These are phyloP conservation scores for Propithecus perrieri DNA, from an alignment of 2,797 vertebrate genomes.

Conservation along the genomic window DNA sequence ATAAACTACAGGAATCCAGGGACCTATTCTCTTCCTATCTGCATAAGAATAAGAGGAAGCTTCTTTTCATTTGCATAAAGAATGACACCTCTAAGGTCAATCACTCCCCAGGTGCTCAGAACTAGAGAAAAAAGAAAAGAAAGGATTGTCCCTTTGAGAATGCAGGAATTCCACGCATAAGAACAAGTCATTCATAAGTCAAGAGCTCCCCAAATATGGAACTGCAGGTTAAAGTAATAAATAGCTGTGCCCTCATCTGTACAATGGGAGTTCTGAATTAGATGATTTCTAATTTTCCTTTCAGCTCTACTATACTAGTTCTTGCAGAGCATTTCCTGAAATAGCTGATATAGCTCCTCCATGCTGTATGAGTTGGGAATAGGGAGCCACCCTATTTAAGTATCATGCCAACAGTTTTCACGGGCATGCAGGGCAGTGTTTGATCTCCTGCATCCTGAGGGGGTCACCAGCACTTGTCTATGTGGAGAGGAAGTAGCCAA, in stretches of 20 bases:
- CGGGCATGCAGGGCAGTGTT: no score
- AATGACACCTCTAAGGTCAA: slow-evolving; percentile 76
- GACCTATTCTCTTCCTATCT: slow-evolving; percentile 65
- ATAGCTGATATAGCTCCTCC: not conserved
- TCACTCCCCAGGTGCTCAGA: slow-evolving; percentile 66
- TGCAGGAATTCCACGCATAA: slow-evolving; percentile 12
- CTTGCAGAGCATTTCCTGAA: not conserved
- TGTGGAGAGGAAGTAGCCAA: not conserved
- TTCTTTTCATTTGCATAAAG: slow-evolving; percentile 73
- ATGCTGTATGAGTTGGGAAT: not conserved
- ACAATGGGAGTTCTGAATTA: not conserved
- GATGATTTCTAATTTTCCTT: slow-evolving; percentile 25
- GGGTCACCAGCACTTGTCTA: not conserved
- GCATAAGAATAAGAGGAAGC: slow-evolving; percentile 61
- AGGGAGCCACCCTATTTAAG: not conserved
- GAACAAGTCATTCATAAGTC: slow-evolving; percentile 67
- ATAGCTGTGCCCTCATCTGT: not conserved
- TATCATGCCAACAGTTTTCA: not conserved
- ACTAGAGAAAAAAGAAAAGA: slow-evolving; percentile 55
- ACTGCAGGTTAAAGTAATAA: slow-evolving; percentile 44
- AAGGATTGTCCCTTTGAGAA: slow-evolving; percentile 58
- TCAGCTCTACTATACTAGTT: not conserved
- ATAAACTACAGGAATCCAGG: slow-evolving; percentile 60
- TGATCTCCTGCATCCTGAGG: not conserved
- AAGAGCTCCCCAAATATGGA: slow-evolving; percentile 26